Conservation (phyloP, 2,797 vertebrate genomes). For the Gorsachius magnificus region DNA sequence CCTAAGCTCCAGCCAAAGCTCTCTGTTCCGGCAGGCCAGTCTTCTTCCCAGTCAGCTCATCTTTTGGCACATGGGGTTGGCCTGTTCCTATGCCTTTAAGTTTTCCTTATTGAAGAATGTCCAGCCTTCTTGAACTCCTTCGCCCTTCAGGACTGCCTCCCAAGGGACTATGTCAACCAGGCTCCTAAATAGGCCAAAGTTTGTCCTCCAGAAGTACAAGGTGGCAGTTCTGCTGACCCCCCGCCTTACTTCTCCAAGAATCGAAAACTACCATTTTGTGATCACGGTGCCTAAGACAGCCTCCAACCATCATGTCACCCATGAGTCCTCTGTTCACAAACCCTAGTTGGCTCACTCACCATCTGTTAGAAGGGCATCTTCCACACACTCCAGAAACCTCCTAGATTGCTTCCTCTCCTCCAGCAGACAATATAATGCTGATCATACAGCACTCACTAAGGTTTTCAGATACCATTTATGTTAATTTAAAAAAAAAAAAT, state of each 20-base stretch:
- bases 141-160: background rate
- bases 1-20: background rate
- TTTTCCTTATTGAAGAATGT: background rate
- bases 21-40: background rate
- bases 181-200: background rate
- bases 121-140: background rate
- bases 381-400: background rate
- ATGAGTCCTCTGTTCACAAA: background rate
- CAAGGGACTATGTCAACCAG: background rate
- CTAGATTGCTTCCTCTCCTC: background rate
- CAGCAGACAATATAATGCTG: background rate
- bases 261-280: accelerated
- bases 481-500: background rate
- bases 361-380: background rate
- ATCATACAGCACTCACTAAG: background rate
- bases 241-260: background rate
- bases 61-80: background rate
- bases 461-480: background rate
- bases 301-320: background rate
- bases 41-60: accelerated
- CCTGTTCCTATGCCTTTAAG: background rate
- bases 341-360: background rate
- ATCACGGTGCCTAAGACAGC: accelerated
- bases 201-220: background rate
- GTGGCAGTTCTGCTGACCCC: background rate